Percentiles rank a stretch among this genome's conserved stretches.
Conservation (phyloP, 2,888 invertebrate species). For the Daptonema setosum region DNA sequence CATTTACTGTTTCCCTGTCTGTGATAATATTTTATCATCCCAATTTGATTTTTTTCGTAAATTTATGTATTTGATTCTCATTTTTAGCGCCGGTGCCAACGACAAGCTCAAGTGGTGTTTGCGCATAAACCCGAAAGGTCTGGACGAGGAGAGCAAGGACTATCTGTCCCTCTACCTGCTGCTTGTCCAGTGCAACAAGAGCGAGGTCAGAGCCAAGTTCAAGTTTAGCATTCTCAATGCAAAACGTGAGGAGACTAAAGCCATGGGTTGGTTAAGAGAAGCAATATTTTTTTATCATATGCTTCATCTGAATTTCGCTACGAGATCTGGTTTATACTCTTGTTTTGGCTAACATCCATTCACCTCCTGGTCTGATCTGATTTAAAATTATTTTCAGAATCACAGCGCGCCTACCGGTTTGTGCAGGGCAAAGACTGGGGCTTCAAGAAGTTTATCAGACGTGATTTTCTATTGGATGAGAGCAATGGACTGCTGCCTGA, state of each 20-base stretch:
- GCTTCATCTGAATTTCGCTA: too few relatives aligned
- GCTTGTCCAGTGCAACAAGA: constrained; percentile 97
- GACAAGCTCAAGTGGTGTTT: constrained; percentile 99
- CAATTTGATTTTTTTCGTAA: constrained; percentile 45
- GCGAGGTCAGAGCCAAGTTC: constrained; percentile 98
- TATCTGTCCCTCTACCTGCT: constrained; percentile 93
- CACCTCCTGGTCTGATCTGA: too few relatives aligned
- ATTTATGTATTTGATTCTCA: constrained; percentile 80
- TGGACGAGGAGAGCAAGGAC: constrained; percentile 99
- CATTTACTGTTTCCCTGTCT: too few relatives aligned
- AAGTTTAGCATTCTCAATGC: constrained; percentile 99
- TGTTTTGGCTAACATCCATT: too few relatives aligned
- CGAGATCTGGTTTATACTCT: too few relatives aligned
- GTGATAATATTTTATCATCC: too few relatives aligned
- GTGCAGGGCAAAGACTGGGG: constrained; percentile 99
- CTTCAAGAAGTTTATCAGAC: constrained; percentile 95
- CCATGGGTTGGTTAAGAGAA: constrained; percentile 54
- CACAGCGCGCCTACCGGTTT: constrained; percentile 84
- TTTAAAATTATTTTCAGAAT: constrained; percentile 44
- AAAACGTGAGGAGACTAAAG: constrained; percentile 98
- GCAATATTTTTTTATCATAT: neutral
- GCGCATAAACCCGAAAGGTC: constrained; percentile 94
- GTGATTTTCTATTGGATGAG: constrained; percentile 95
- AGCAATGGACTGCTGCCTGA: constrained; percentile 93
- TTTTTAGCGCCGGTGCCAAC: constrained; percentile 96